Evolutionary conservation across 2,797 vertebrate genomes (phyloP).

Genomic region (Denticeps clupeoides): DNA sequence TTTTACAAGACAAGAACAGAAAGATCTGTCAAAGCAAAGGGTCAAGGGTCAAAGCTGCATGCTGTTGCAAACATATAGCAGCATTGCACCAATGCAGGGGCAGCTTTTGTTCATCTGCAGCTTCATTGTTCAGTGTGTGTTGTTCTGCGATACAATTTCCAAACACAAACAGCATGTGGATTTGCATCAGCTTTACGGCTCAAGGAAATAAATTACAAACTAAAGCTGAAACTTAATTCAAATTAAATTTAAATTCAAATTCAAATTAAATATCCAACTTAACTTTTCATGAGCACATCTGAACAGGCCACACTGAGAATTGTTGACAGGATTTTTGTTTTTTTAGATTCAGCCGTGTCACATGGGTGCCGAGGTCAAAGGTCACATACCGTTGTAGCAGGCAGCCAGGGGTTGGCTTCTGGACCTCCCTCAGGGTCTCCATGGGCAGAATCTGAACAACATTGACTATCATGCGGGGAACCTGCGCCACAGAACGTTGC

Average conservation of each 20-base stretch:
- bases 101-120: too few species aligned
- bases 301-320: neutral
- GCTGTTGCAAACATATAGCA: too few species aligned
- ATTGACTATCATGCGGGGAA: constrained; percentile 68
- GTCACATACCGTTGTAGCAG: constrained; percentile 51
- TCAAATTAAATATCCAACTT: too few species aligned
- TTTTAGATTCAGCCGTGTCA: neutral
- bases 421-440: constrained; percentile 58
- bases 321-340: neutral
- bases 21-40: constrained; percentile 42
- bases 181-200: too few species aligned
- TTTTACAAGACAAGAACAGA: constrained; percentile 63
- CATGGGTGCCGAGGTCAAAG: neutral
- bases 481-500: constrained; percentile 36
- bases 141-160: too few species aligned
- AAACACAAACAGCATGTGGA: too few species aligned
- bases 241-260: too few species aligned
- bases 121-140: too few species aligned
- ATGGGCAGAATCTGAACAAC: constrained; percentile 62
- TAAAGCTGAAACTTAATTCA: too few species aligned
- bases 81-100: too few species aligned
- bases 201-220: too few species aligned
- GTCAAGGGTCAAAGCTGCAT: neutral
- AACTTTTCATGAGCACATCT: too few species aligned
- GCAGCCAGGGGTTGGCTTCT: constrained; percentile 58